These are phyloP conservation scores for Thyatira batis DNA, from an alignment of 2,888 invertebrate species.

Conservation along the genomic window DNA sequence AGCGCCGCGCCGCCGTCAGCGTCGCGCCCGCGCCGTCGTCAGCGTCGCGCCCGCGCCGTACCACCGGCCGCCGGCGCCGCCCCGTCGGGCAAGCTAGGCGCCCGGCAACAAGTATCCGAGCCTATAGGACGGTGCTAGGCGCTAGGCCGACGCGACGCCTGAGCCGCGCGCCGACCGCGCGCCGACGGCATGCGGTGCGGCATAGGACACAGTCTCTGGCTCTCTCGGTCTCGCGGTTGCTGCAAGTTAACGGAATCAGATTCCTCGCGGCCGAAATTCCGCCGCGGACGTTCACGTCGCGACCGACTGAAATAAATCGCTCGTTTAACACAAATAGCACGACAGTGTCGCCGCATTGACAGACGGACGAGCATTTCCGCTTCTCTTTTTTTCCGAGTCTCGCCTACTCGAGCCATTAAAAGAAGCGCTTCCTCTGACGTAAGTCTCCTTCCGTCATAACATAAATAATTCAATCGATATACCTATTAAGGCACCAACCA, in stretches of 20 bases:
- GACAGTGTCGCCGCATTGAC: constrained; percentile 77
- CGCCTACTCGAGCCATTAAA: constrained; percentile 25
- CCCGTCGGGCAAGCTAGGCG: constrained; percentile 28
- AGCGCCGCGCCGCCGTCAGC: constrained; percentile 4
- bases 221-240: constrained; percentile 29
- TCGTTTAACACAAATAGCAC: constrained; percentile 80
- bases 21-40: constrained; percentile 31
- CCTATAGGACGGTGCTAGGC: constrained; percentile 14
- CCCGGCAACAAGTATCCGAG: constrained; percentile 13
- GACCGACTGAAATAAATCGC: constrained; percentile 80
- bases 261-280: constrained; percentile 79
- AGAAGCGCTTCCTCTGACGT: constrained; percentile 61
- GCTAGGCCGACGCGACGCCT: constrained; percentile 22
- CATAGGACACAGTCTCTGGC: constrained; percentile 25
- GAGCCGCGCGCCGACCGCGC: constrained; percentile 21
- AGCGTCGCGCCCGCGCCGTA: constrained; percentile 22
- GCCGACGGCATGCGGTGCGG: constrained; percentile 23
- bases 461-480: constrained; percentile 46
- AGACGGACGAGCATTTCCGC: constrained; percentile 75
- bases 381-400: constrained; percentile 65
- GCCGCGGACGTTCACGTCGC: constrained; percentile 77
- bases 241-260: constrained; percentile 74
- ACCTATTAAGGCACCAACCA: constrained; percentile 34
- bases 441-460: constrained; percentile 53
- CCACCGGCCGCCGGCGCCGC: constrained; percentile 19